These are phyloP conservation scores for Kryptolebias marmoratus DNA, from an alignment of 2,113 vertebrate species.

Conservation along the genomic window DNA sequence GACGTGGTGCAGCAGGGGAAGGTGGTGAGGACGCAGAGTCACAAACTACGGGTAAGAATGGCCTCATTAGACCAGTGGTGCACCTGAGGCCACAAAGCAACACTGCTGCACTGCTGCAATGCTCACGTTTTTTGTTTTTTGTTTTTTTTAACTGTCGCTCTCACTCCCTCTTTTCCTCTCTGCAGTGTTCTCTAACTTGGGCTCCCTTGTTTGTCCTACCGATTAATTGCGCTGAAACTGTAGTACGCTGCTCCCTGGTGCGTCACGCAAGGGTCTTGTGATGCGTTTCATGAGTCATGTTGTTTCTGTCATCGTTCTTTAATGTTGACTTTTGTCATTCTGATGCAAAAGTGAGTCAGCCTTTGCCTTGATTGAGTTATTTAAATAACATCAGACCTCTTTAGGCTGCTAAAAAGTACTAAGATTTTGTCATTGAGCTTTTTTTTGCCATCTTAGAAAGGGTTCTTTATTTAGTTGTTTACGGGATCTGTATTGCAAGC, in stretches of 20 bases:
- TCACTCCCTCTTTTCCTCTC: slow-evolving; percentile 26
- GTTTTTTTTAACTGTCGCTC: slow-evolving; percentile 38
- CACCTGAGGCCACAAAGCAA: slow-evolving; percentile 68
- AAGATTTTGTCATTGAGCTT: neutral
- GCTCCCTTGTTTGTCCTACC: slow-evolving; percentile 22
- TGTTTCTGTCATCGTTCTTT: slow-evolving; percentile 47
- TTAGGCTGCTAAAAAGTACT: neutral
- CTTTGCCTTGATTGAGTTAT: slow-evolving; percentile 13
- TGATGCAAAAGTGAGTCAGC: slow-evolving; percentile 49
- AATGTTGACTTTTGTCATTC: slow-evolving; percentile 39
- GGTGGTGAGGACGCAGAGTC: slow-evolving; percentile 93
- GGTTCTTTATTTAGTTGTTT: neutral
- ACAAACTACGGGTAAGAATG: slow-evolving; percentile 88
- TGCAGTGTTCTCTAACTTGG: slow-evolving; percentile 30
- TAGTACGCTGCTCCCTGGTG: slow-evolving; percentile 34
- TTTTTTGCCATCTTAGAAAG: neutral
- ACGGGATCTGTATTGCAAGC: neutral
- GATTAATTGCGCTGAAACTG: slow-evolving; percentile 42
- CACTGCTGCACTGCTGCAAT: slow-evolving; percentile 50
- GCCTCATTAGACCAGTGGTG: slow-evolving; percentile 64
- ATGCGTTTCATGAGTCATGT: slow-evolving; percentile 47
- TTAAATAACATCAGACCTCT: slow-evolving; percentile 9
- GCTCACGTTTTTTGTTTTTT: slow-evolving; percentile 51
- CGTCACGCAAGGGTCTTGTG: slow-evolving; percentile 9
- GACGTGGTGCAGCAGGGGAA: slow-evolving; percentile 93